Conservation (phyloP, 1,140 invertebrate species). For the Cotesia glomerata region DNA sequence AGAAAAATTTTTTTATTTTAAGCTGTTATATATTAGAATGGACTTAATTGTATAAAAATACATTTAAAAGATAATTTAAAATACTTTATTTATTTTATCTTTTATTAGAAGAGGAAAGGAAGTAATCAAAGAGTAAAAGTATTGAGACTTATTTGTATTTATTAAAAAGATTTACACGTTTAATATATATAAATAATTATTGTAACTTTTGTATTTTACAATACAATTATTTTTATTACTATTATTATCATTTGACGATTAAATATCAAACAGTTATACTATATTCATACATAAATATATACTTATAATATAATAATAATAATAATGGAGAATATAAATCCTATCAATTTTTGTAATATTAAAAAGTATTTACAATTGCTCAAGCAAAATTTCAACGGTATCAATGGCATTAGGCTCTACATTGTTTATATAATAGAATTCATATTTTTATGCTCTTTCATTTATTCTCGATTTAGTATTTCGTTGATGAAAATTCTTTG, state of each 20-base stretch:
- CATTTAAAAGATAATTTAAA: no score
- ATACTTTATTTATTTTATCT: constrained; percentile 10
- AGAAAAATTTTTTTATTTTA: no score
- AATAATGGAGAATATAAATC: no score
- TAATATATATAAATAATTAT: constrained; percentile 35
- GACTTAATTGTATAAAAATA: no score
- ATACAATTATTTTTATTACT: constrained; percentile 29
- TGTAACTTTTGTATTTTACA: constrained; percentile 29
- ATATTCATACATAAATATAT: constrained; percentile 22
- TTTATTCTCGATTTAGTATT: constrained; percentile 7
- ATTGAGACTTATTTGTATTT: constrained; percentile 55
- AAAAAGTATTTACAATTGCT: constrained; percentile 48
- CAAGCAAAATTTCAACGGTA: constrained; percentile 42
- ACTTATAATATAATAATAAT: neutral
- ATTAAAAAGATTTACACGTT: constrained; percentile 58
- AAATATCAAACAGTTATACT: no score
- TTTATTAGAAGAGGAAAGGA: constrained; percentile 5
- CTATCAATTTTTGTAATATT: constrained; percentile 4
- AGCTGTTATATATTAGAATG: no score
- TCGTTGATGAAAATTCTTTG: neutral
- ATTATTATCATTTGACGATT: neutral
- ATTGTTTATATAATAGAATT: constrained; percentile 21
- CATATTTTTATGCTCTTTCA: constrained; percentile 5
- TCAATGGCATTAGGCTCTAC: constrained; percentile 49
- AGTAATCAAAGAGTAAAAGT: constrained; percentile 19